These are phyloP conservation scores for Gonocerus acuteangulatus DNA, from an alignment of 2,888 invertebrate genomes.

Conservation along the genomic window DNA sequence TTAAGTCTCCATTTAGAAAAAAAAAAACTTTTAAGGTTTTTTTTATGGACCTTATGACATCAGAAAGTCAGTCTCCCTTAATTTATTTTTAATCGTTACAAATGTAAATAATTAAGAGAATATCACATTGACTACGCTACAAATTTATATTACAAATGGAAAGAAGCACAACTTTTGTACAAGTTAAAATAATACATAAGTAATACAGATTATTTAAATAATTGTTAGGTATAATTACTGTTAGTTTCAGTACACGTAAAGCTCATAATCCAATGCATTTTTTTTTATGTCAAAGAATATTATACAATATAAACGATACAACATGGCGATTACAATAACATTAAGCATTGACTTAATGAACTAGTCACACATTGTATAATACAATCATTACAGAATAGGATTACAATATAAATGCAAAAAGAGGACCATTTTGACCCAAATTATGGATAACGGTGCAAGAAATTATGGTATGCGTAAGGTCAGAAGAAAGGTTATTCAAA, in stretches of 20 bases:
- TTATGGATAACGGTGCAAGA: not conserved
- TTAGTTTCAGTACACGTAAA: not conserved
- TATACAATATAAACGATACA: not conserved
- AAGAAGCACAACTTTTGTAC: not conserved
- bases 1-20: not conserved
- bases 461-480: not conserved
- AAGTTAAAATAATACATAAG: not conserved
- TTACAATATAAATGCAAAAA: not conserved
- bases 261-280: conserved; percentile 1
- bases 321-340: not conserved
- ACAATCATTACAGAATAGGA: not conserved
- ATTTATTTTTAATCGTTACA: not conserved
- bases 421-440: not conserved
- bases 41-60: not conserved
- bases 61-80: not conserved
- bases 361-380: conserved; percentile 2
- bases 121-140: not conserved
- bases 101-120: not conserved
- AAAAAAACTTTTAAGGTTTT: not conserved
- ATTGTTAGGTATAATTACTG: not conserved
- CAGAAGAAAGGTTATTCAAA: not conserved
- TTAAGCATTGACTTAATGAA: not conserved
- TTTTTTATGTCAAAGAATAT: not conserved
- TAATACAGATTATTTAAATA: not conserved
- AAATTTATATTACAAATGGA: not conserved